Conservation (phyloP, 2,888 invertebrate species). For the Lepas anatifera region DNA sequence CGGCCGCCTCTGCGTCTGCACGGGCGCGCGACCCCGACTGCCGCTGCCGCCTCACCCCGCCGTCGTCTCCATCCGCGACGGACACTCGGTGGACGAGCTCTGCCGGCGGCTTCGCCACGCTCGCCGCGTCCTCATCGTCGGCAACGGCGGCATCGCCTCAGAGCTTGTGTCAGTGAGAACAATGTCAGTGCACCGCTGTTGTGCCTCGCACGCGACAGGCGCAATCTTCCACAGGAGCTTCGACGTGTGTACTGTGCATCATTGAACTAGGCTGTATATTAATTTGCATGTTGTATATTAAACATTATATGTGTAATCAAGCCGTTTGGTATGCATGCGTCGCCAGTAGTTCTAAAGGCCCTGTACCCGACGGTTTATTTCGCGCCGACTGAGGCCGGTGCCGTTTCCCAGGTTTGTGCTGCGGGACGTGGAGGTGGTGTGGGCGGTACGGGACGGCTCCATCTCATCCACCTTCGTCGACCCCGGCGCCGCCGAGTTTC, state of each 20-base stretch:
- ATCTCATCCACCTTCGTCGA: constrained; percentile 65
- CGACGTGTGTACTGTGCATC: no score
- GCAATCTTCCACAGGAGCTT: no score
- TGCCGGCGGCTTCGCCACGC: constrained; percentile 54
- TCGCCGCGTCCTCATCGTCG: constrained; percentile 66
- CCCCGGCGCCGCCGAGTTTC: constrained; percentile 89
- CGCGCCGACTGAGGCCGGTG: no score
- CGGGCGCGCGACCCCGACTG: constrained; percentile 75
- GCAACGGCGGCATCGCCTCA: constrained; percentile 98
- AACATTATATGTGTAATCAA: no score
- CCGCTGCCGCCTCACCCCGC: constrained; percentile 48
- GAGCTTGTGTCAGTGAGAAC: constrained; percentile 66
- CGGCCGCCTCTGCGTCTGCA: constrained; percentile 74
- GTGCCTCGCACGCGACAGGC: no score
- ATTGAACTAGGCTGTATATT: no score
- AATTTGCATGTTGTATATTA: no score
- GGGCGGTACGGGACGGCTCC: constrained; percentile 86
- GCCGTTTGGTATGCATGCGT: no score
- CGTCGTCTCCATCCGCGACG: constrained; percentile 83
- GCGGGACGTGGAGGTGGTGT: constrained; percentile 52
- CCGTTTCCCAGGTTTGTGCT: no score
- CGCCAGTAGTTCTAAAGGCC: no score
- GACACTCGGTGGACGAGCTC: constrained; percentile 76
- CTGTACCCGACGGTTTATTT: no score
- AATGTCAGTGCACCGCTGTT: no score